Percentiles rank a stretch among this genome's conserved stretches.
Conservation (phyloP, 2,797 vertebrate species). For the Periophthalmus magnuspinnatus region DNA sequence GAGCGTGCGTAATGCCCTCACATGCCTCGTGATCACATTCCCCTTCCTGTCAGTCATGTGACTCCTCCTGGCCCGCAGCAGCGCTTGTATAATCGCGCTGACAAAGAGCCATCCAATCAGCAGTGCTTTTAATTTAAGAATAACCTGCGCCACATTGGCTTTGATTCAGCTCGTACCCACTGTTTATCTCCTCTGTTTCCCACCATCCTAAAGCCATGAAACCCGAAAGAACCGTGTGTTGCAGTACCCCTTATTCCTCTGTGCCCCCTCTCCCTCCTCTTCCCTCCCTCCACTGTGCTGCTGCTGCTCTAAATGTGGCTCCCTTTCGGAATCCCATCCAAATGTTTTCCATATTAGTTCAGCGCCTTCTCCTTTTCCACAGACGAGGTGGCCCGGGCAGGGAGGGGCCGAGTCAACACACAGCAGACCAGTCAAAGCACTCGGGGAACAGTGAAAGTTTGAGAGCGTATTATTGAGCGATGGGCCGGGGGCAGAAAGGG, state of each 20-base stretch:
- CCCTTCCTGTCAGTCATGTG: constrained; percentile 76
- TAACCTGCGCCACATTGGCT: constrained; percentile 53
- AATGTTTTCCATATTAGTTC: constrained; percentile 99
- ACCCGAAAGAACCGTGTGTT: constrained; percentile 73
- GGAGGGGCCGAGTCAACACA: constrained; percentile 53
- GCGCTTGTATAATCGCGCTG: constrained; percentile 69
- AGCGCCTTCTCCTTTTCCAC: constrained; percentile 83
- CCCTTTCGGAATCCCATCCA: constrained; percentile 81
- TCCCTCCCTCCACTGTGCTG: constrained; percentile 48
- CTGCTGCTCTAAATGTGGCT: constrained; percentile 86
- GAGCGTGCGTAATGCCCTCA: constrained; percentile 61
- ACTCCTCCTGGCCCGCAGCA: constrained; percentile 59
- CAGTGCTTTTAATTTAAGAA: constrained; percentile 47
- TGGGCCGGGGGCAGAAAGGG: constrained; percentile 63
- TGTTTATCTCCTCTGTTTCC: constrained; percentile 33
- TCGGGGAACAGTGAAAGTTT: constrained; percentile 51
- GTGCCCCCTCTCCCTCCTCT: constrained; percentile 45
- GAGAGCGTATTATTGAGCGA: constrained; percentile 20
- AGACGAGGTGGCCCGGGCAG: constrained; percentile 72
- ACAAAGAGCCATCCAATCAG: constrained; percentile 63
- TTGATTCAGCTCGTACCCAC: constrained; percentile 58
- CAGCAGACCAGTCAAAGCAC: not conserved
- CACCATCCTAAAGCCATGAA: constrained; percentile 6
- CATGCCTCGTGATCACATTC: constrained; percentile 74
- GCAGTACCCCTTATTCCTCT: constrained; percentile 80